Evolutionary conservation across 2,113 vertebrate species (phyloP), one percentile per base, ranked within the genome.

Genomic region (Corydoras sp.): DNA sequence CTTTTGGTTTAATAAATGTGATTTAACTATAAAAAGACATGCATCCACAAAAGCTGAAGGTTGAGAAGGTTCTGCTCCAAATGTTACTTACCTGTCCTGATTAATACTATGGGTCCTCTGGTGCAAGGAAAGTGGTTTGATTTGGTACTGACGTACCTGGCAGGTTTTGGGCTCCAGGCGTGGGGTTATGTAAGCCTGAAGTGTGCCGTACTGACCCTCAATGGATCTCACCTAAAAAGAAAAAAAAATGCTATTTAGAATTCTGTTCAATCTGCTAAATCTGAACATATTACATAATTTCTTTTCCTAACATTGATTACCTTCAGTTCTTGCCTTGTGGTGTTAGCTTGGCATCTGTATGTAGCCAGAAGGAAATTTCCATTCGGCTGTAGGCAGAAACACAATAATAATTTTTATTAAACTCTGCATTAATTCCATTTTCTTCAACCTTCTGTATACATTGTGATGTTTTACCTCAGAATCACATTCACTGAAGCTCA

Each of bases 401-500:
- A 62, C 12, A 71, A 9, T 15, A 55, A 18, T 2, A 15, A 30
- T 13, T 68, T 58, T 14, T 64, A 32, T 49, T 32, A 62, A 58
- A 14, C 12, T 43, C 29, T 79, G 50, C 51, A n/a, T 7, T 7
- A 56, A n/a, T 56, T 13, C 6, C 7, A 56, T n/a, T 15, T 14
- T 53, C 5, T 2, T 5, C 2, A 7, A 5, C 6, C 3, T 56
- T 13, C 12, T 62, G 35, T 12, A 48, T 4, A 68, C 29, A 29
- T 63, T 51, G 4, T 50, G 9, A 12, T 50, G 8, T 13, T 85
- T 93, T 81, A 98, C 97, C 92, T 98, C 93, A 61, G 92, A 90
- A 84, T 98, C 94, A 84, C 95, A 98, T 85, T 93, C 94, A 83
- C 95, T 97, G 82, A 98, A 97, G 84, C 96, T 99, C 80, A 98